Conservation (phyloP, 2,888 invertebrate species). For the Pterobdella sp. region DNA sequence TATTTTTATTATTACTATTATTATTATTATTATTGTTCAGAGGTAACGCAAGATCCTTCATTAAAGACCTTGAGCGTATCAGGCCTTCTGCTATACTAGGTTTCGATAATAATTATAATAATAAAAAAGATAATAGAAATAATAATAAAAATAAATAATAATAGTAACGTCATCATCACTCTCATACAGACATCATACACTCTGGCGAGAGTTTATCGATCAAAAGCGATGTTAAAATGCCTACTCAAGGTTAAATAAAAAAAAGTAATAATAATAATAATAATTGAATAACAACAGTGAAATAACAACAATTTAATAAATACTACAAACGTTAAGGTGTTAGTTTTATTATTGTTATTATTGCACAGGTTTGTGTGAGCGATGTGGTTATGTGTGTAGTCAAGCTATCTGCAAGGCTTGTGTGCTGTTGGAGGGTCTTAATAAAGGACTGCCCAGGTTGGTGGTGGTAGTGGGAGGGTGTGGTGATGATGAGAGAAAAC, state of each 20-base stretch:
- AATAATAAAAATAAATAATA: neutral
- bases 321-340: neutral
- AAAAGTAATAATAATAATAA: no score
- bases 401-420: constrained; percentile 94
- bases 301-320: constrained; percentile 3
- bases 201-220: constrained; percentile 60
- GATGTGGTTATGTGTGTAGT: constrained; percentile 78
- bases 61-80: constrained; percentile 90
- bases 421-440: constrained; percentile 84
- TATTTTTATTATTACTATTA: neutral
- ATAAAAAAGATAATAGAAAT: constrained; percentile 11
- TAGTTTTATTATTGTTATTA: neutral
- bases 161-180: neutral
- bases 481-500: neutral
- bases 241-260: constrained; percentile 58
- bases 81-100: constrained; percentile 78
- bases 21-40: no score
- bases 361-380: constrained; percentile 58
- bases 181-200: constrained; percentile 50
- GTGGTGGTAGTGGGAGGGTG: neutral
- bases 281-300: no score
- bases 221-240: constrained; percentile 72
- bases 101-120: constrained; percentile 36
- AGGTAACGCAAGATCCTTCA: constrained; percentile 61
- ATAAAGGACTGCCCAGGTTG: constrained; percentile 67